These are phyloP conservation scores for Octopus sinensis DNA, from an alignment of 1,140 invertebrate genomes.

Conservation along the genomic window DNA sequence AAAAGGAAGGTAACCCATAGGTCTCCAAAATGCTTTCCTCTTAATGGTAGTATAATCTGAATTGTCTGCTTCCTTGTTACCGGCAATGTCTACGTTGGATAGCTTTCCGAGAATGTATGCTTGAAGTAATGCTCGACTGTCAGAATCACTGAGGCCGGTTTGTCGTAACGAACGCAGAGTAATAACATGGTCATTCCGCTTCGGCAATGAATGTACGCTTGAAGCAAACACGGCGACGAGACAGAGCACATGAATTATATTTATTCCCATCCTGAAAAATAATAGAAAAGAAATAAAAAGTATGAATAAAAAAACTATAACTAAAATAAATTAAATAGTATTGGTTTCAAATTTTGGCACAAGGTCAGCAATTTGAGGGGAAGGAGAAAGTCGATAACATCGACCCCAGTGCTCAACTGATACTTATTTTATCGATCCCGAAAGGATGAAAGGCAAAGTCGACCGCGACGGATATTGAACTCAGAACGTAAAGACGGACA, in stretches of 20 bases:
- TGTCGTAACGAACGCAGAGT: not conserved
- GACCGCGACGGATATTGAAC: too few relatives aligned
- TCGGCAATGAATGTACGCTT: not conserved
- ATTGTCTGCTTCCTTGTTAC: not conserved
- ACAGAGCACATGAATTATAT: not conserved
- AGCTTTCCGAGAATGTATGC: not conserved
- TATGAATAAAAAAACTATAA: too few relatives aligned
- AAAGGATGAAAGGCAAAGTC: too few relatives aligned
- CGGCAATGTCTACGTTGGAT: not conserved
- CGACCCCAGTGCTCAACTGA: too few relatives aligned
- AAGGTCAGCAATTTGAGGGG: too few relatives aligned
- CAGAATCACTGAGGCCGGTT: not conserved
- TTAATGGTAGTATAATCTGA: not conserved
- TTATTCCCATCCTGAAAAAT: not conserved
- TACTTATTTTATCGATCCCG: too few relatives aligned
- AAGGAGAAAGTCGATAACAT: too few relatives aligned
- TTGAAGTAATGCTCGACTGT: not conserved
- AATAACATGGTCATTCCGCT: not conserved
- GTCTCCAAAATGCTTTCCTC: constrained; percentile 7
- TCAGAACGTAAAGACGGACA: too few relatives aligned
- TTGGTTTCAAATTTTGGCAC: too few relatives aligned
- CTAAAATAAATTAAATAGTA: too few relatives aligned
- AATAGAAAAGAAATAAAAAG: not conserved
- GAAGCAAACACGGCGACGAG: not conserved
- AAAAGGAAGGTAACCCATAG: constrained; percentile 3